Percentiles rank a stretch among this genome's conserved stretches.
These are phyloP conservation scores for Rhagoletis pomonella DNA, from an alignment of 1,140 invertebrate genomes.

Conservation along the genomic window DNA sequence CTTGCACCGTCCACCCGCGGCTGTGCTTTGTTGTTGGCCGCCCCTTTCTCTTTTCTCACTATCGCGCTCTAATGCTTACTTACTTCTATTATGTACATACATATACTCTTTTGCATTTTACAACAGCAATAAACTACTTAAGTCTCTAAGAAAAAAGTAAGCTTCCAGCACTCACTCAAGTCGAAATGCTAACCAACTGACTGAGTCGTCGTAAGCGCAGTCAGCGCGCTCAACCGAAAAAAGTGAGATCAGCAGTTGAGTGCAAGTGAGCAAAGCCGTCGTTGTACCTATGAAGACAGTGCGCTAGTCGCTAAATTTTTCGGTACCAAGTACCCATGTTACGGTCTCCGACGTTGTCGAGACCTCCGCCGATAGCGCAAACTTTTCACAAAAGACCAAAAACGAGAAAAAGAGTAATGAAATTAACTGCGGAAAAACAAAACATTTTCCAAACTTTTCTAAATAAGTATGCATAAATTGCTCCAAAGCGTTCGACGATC, in stretches of 20 bases:
- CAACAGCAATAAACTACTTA: not conserved
- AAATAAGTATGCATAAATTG: not conserved
- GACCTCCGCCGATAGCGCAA: not conserved
- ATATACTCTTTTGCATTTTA: not conserved
- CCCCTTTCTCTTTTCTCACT: slow-evolving; percentile 29
- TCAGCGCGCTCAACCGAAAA: not conserved
- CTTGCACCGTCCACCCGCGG: slow-evolving; percentile 19
- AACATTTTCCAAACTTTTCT: not conserved
- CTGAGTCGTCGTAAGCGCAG: not conserved
- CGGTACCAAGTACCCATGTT: no score
- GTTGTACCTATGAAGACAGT: not conserved
- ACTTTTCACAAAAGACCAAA: not conserved
- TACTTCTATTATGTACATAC: not conserved
- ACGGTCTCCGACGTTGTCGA: not conserved
- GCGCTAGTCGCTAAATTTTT: not conserved
- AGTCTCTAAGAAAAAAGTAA: not conserved
- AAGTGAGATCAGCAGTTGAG: slow-evolving; percentile 16
- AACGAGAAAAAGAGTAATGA: not conserved
- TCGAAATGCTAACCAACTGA: not conserved
- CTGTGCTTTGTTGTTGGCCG: slow-evolving; percentile 35
- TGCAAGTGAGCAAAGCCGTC: not conserved
- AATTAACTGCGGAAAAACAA: slow-evolving; percentile 3
- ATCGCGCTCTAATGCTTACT: not conserved
- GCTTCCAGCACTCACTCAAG: not conserved
- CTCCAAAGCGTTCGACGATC: not conserved